Percentiles rank a stretch among this genome's conserved stretches.
Conservation (phyloP, 2,888 invertebrate genomes). For the Stenurella melanura region DNA sequence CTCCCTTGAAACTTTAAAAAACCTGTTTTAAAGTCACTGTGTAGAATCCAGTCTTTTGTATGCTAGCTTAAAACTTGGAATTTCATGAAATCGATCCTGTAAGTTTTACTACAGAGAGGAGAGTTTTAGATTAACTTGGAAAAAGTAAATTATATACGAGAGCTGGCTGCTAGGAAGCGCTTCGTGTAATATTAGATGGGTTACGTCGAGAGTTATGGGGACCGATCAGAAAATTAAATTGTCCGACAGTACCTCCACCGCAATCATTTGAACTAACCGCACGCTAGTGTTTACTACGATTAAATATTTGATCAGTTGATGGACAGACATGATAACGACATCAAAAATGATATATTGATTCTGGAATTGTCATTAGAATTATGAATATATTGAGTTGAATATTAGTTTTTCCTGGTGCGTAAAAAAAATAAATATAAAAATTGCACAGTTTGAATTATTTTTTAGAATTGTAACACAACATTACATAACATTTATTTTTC, state of each 20-base stretch:
- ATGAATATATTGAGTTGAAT: too few relatives aligned
- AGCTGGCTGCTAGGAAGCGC: neutral
- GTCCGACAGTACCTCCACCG: neutral
- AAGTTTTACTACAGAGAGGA: slow-evolving; percentile 14
- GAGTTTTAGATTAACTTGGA: slow-evolving; percentile 23
- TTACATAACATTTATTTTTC: too few relatives aligned
- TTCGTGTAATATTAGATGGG: slow-evolving; percentile 2
- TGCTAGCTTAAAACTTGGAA: slow-evolving; percentile 12
- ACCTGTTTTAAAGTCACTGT: neutral
- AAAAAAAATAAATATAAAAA: too few relatives aligned
- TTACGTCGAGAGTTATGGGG: neutral
- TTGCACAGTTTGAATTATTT: too few relatives aligned
- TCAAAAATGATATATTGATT: too few relatives aligned
- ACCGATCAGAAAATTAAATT: neutral
- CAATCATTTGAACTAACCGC: too few relatives aligned
- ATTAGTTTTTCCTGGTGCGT: too few relatives aligned
- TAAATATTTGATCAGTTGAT: too few relatives aligned
- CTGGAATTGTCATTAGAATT: too few relatives aligned
- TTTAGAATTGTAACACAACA: too few relatives aligned
- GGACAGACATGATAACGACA: too few relatives aligned
- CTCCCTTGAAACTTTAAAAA: neutral
- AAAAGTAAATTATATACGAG: slow-evolving; percentile 13
- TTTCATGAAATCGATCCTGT: slow-evolving; percentile 20
- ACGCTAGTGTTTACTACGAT: too few relatives aligned
- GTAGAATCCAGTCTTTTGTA: neutral